Base-by-base conservation (phyloP, 2,888 invertebrate species). In the Sabatieria punctata region DNA sequence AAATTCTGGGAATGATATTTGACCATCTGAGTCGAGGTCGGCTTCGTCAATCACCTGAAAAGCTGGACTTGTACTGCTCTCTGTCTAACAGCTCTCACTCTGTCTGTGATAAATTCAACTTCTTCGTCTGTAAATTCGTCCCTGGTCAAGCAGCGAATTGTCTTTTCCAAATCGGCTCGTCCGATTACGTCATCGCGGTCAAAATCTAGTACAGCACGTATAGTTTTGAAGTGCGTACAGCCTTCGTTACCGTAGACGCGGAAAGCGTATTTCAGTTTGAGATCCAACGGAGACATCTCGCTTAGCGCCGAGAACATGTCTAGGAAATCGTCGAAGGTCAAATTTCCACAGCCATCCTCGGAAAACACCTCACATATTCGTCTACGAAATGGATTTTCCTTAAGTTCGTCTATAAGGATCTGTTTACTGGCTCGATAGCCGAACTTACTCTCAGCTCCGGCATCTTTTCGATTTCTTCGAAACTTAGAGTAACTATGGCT, bases 221-320 rank as follows among this genome's bases (percentile, higher is more conserved):
- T 37, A 46, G 26, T 33, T 23, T n/a, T 11, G 15, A 18, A 22
- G 15, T 19, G 13, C 13, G 49, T 49, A 18, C n/a, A n/a, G n/a
- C n/a, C n/a, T n/a, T n/a, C n/a, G n/a, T n/a, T n/a, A 83, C 85
- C 85, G 69, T 93, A 95, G 65, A 95, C 89, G 65, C 82, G 79
- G 69, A 95, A 95, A 21, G 95, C 93, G 71, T 93, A 95, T 73
- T 82, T 84, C 47, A 93, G 83, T 73, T 95, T 95, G 60, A 95
- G 82, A 67, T 93, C 89, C 55, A 93, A 73, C 2, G 95, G 89
- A 30, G 91, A 89, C 57, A 86, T 84, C 65, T 93, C 93, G 64
- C 89, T 89, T 71, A 95, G 89, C 44, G 91, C 88, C 0, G 93
- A 93, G 71, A 95, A 79, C 76, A 95, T 80, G 71, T 95, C 93